Base-by-base conservation (phyloP, 2,888 invertebrate genomes). In the Epistrophe grossulariae region DNA sequence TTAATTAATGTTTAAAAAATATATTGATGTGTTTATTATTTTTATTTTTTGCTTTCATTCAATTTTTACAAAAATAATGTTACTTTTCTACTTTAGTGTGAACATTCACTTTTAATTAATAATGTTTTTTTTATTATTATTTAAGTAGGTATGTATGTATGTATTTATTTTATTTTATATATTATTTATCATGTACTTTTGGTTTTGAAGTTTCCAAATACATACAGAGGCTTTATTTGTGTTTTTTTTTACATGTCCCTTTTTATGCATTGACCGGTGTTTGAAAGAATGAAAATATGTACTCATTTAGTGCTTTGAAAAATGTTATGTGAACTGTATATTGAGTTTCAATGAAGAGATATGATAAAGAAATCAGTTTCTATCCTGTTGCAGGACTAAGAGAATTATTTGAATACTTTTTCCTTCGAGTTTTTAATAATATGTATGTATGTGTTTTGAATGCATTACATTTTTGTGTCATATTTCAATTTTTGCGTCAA, bases 51-150 rank as follows among this genome's bases (percentile, higher is more conserved):
- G 24, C 3, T 24, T 48, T 35, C 1, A 55, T 24, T 70, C 40
- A n/a, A 15, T 70, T 52, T 66, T 77, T 85, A 85, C 70, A 85
- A 85, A 85, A 85, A 85, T 85, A 85, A 85, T 85, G 45, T 81
- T 74, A 31, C n/a, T 15, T 79, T 78, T 70, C 68, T 74, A 74
- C 70, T 74, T 48, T 43, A 48, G n/a, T 72, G 59, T 74, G 11
- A 62, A 52, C 38, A 52, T 62, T 38, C 31, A 40, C 28, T 10
- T 24, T 10, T 50, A 17, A 38, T 17, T 72, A 6, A 24, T 50
- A 24, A n/a, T 72, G 11, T 62, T 48, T 60, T 11, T 3, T 50
- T 4, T 62, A n/a, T 24, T 24, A 2, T 24, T 24, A 24, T 24
- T 31, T 50, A 35, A 40, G n/a, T 74, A 70, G 11, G 24, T n/a